Evolutionary conservation across 2,797 vertebrate genomes (phyloP).

Genomic region (Champsocephalus esox): DNA sequence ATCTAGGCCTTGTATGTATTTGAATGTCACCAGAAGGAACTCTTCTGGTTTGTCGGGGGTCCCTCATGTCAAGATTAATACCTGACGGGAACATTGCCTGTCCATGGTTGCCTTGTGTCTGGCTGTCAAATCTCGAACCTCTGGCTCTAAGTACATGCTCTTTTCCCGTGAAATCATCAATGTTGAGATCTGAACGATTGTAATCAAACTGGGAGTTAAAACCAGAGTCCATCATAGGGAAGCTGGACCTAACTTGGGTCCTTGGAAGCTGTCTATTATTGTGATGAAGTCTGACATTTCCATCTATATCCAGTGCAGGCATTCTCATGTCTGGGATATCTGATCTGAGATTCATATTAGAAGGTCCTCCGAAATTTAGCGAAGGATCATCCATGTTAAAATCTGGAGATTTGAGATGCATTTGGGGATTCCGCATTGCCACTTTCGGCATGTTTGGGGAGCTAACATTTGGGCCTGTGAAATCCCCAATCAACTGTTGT

Average conservation of each 20-base stretch:
- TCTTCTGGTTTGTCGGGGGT: slow-evolving; percentile 22
- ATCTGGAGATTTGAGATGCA: slow-evolving; percentile 53
- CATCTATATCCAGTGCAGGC: slow-evolving; percentile 67
- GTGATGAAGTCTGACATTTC: slow-evolving; percentile 27
- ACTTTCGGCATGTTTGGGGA: slow-evolving; percentile 52
- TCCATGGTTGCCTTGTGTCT: slow-evolving; percentile 7
- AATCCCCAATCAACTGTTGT: slow-evolving; percentile 38
- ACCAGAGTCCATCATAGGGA: slow-evolving; percentile 33
- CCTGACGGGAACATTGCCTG: slow-evolving; percentile 10
- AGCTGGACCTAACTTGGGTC: slow-evolving; percentile 39
- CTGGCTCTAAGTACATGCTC: slow-evolving; percentile 68
- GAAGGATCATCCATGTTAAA: slow-evolving; percentile 57
- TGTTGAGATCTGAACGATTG: slow-evolving; percentile 71
- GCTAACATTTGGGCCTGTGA: slow-evolving; percentile 41
- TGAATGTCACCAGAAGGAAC: slow-evolving; percentile 3
- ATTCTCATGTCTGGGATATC: slow-evolving; percentile 49
- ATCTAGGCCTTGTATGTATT: slow-evolving; percentile 17
- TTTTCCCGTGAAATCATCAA: slow-evolving; percentile 77
- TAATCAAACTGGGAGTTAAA: slow-evolving; percentile 40
- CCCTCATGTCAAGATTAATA: slow-evolving; percentile 16
- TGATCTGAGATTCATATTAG: slow-evolving; percentile 46
- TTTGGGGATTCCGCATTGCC: slow-evolving; percentile 34
- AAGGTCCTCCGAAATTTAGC: slow-evolving; percentile 36
- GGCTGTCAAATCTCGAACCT: slow-evolving; percentile 44
- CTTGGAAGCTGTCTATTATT: slow-evolving; percentile 22